Percentiles rank a stretch among this genome's conserved stretches.
phyloP scores from a whole-genome alignment of 2,797 vertebrate species.

The Gymnocypris eckloni region DNA sequence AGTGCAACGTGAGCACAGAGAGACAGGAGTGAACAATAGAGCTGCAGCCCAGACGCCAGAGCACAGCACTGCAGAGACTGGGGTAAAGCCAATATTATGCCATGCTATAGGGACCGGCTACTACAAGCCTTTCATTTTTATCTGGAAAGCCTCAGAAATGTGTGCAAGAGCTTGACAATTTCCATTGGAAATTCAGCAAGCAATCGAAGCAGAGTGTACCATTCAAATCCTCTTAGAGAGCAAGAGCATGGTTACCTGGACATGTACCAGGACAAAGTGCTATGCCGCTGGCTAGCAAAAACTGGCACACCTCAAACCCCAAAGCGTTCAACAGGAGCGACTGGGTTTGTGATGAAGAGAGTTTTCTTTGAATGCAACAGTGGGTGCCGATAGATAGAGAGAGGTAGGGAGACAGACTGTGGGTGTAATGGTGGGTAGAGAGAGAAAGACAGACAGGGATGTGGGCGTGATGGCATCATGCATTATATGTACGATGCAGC shows the following conservation, averaged over 20 bases:
- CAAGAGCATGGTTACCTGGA: constrained; percentile 42
- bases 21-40: constrained; percentile 56
- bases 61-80: constrained; percentile 56
- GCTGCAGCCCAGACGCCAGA: constrained; percentile 52
- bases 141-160: background rate
- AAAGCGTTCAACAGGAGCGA: constrained; percentile 17
- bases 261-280: constrained; percentile 27
- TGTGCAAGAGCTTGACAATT: constrained; percentile 30
- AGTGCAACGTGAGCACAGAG: constrained; percentile 53
- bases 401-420: constrained; percentile 28
- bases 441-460: constrained; percentile 20
- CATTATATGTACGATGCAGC: constrained; percentile 32
- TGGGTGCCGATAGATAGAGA: constrained; percentile 16
- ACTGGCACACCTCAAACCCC: background rate
- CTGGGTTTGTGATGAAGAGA: background rate
- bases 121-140: background rate
- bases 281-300: background rate
- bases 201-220: constrained; percentile 47
- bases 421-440: constrained; percentile 40
- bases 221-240: constrained; percentile 50
- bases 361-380: background rate
- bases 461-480: constrained; percentile 42
- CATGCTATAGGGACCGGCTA: constrained; percentile 26
- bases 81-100: constrained; percentile 43
- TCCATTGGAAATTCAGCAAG: constrained; percentile 44